A percentile compares a stretch with the other conserved stretches of the same genome.
Conservation (phyloP, 2,113 vertebrate species). For the Crotalus helleri region DNA sequence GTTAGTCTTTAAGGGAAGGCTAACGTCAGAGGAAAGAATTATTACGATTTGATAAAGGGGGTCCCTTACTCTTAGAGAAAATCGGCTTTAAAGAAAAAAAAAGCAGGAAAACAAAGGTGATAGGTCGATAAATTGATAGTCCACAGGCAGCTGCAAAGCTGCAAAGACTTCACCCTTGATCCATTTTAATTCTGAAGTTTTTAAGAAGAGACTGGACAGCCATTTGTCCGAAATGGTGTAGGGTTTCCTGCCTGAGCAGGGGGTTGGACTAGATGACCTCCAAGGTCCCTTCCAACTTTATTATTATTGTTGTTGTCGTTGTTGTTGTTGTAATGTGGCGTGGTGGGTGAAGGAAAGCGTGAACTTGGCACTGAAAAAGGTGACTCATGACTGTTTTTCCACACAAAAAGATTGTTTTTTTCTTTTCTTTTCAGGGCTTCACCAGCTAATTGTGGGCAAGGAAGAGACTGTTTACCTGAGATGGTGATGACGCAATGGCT, state of each 20-base stretch:
- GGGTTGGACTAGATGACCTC: too few species aligned
- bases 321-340: not conserved
- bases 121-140: not conserved
- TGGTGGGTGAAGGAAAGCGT: not conserved
- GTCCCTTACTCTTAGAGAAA: not conserved
- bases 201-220: too few species aligned
- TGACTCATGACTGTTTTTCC: not conserved
- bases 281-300: too few species aligned
- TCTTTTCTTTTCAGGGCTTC: conserved; percentile 41
- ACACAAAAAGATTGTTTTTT: too few species aligned
- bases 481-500: accelerated
- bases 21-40: not conserved
- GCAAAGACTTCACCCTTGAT: not conserved
- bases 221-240: too few species aligned
- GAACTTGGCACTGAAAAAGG: not conserved
- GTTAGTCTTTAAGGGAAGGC: not conserved
- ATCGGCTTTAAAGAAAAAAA: not conserved
- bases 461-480: conserved; percentile 14
- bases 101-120: not conserved
- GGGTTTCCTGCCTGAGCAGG: too few species aligned
- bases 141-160: not conserved
- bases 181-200: not conserved
- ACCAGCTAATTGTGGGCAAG: conserved; percentile 38
- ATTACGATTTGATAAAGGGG: not conserved
- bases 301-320: too few species aligned